These are phyloP conservation scores for Caenorhabditis sinica DNA, from an alignment of 2,888 invertebrate genomes.

Conservation along the genomic window DNA sequence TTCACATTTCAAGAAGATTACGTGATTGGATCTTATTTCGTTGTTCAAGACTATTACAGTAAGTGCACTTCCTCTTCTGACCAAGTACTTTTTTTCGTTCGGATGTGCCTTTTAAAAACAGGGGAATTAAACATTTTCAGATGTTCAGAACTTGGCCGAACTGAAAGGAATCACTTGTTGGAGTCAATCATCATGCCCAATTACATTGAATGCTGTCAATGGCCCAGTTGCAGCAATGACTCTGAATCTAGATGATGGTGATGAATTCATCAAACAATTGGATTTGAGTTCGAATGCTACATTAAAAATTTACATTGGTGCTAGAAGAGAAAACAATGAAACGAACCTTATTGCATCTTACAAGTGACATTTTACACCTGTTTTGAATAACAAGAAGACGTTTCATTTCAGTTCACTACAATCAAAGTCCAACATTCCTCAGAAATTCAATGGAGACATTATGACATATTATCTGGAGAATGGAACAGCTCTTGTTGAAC, in stretches of 20 bases:
- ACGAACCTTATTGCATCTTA: slow-evolving; percentile 38
- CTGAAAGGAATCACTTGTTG: slow-evolving; percentile 43
- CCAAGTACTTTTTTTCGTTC: too few relatives aligned
- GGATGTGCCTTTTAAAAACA: not conserved
- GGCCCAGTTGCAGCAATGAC: slow-evolving; percentile 53
- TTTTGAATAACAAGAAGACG: not conserved
- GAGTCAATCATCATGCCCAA: slow-evolving; percentile 47
- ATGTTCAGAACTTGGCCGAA: slow-evolving; percentile 7
- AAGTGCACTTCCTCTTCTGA: too few relatives aligned
- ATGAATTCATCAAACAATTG: slow-evolving; percentile 43
- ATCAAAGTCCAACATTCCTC: slow-evolving; percentile 41
- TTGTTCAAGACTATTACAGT: slow-evolving; percentile 50
- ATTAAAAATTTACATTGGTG: slow-evolving; percentile 46
- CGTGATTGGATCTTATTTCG: slow-evolving; percentile 25
- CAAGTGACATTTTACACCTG: not conserved
- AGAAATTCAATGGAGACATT: slow-evolving; percentile 40
- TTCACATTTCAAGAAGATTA: slow-evolving; percentile 50
- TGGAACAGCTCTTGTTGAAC: slow-evolving; percentile 40
- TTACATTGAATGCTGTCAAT: slow-evolving; percentile 37
- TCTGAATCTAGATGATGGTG: slow-evolving; percentile 32
- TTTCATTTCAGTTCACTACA: slow-evolving; percentile 12
- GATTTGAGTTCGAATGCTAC: slow-evolving; percentile 37
- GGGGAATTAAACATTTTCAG: slow-evolving; percentile 11
- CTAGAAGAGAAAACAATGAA: slow-evolving; percentile 38
- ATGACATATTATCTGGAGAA: slow-evolving; percentile 50